Evolutionary conservation across 2,888 invertebrate genomes (phyloP).

Genomic region (Ichneumoninae sp.): DNA sequence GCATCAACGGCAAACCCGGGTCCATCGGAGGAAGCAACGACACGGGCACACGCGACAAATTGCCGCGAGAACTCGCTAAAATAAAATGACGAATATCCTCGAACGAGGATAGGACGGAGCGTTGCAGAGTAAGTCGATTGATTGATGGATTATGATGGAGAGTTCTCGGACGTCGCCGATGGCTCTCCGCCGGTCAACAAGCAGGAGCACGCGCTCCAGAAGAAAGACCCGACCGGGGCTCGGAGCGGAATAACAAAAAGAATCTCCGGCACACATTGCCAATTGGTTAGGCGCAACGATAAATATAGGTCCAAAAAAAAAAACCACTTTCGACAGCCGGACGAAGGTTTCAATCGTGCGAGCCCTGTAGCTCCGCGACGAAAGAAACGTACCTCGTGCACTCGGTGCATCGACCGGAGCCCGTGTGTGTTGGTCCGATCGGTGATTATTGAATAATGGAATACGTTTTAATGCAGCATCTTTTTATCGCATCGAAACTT

Average conservation of each 20-base stretch:
- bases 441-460: constrained; percentile 65
- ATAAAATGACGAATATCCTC: constrained; percentile 50
- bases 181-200: constrained; percentile 31
- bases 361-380: neutral
- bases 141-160: constrained; percentile 58
- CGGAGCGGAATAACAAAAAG: constrained; percentile 3
- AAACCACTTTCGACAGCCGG: constrained; percentile 20
- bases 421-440: constrained; percentile 8
- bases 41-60: constrained; percentile 48
- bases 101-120: constrained; percentile 37
- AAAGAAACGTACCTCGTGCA: constrained; percentile 24
- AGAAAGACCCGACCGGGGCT: constrained; percentile 40
- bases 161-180: constrained; percentile 28
- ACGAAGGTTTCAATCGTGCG: constrained; percentile 23
- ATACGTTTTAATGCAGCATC: constrained; percentile 57
- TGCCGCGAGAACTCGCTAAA: constrained; percentile 28
- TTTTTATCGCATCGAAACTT: constrained; percentile 43
- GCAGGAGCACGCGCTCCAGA: constrained; percentile 45
- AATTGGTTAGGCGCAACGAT: constrained; percentile 14
- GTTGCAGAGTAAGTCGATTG: constrained; percentile 38
- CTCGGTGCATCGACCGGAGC: constrained; percentile 18
- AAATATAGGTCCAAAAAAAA: neutral
- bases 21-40: constrained; percentile 23
- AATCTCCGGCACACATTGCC: constrained; percentile 21
- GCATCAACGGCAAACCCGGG: neutral